A percentile compares a stretch with the other conserved stretches of the same genome.
phyloP scores from a whole-genome alignment of 1,140 invertebrate genomes.

The Forficula auricularia region DNA sequence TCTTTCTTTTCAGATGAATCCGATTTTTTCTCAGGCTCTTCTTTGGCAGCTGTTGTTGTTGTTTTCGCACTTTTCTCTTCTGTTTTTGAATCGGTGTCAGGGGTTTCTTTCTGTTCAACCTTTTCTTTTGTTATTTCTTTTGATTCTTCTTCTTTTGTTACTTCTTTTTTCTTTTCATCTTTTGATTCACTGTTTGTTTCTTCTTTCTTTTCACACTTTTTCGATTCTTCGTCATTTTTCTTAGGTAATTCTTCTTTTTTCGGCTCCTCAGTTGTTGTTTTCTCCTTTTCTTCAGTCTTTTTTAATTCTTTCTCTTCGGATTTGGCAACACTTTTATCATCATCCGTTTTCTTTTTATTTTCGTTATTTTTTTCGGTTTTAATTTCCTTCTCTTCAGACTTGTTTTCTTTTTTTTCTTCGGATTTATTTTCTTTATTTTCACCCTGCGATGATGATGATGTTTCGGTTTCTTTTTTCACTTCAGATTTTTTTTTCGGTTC shows the following conservation, averaged over 20 bases:
- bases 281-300: slow-evolving; percentile 17
- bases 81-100: background rate
- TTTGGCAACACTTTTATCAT: slow-evolving; percentile 20
- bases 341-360: slow-evolving; percentile 17
- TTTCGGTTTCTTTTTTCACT: too few relatives aligned
- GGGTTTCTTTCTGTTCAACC: slow-evolving; percentile 15
- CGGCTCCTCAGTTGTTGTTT: slow-evolving; percentile 18
- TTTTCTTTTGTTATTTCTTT: slow-evolving; percentile 17
- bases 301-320: slow-evolving; percentile 19
- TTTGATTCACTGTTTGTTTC: slow-evolving; percentile 4
- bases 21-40: too few relatives aligned
- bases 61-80: too few relatives aligned
- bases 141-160: slow-evolving; percentile 10
- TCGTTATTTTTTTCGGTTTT: slow-evolving; percentile 13
- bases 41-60: too few relatives aligned
- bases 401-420: slow-evolving; percentile 20
- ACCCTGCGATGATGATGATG: slow-evolving; percentile 8
- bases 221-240: slow-evolving; percentile 24
- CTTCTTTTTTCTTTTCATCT: slow-evolving; percentile 9
- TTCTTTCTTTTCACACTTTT: slow-evolving; percentile 14
- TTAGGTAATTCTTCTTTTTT: slow-evolving; percentile 24
- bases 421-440: slow-evolving; percentile 24
- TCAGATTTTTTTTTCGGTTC: too few relatives aligned
- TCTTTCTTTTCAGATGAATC: too few relatives aligned
- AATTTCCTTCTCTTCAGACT: slow-evolving; percentile 19